Evolutionary conservation across 2,888 invertebrate species (phyloP).

Genomic region (Zygogramma bicolorata): DNA sequence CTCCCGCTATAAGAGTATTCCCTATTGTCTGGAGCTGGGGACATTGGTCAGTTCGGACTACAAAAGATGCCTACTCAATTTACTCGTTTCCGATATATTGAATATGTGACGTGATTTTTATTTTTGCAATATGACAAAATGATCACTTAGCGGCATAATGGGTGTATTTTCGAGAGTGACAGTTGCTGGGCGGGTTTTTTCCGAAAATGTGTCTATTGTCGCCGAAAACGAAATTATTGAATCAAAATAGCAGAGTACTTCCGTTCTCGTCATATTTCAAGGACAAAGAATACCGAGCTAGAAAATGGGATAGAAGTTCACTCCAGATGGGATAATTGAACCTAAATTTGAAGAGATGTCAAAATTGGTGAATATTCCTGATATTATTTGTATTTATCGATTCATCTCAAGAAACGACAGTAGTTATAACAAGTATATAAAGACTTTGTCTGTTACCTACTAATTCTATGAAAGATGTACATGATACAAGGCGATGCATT

Average conservation of each 20-base stretch:
- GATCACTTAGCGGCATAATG: slow-evolving; percentile 29
- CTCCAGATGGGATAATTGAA: too few species aligned
- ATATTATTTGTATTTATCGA: too few species aligned
- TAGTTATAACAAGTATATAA: too few species aligned
- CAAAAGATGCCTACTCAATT: slow-evolving; percentile 32
- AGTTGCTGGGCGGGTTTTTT: slow-evolving; percentile 34
- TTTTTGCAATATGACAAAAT: slow-evolving; percentile 33
- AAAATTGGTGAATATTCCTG: too few species aligned
- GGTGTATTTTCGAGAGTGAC: slow-evolving; percentile 26
- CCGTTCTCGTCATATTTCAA: slow-evolving; percentile 1
- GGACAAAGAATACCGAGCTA: too few species aligned
- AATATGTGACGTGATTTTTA: slow-evolving; percentile 24
- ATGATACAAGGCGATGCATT: too few species aligned
- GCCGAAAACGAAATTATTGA: not conserved
- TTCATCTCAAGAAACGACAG: too few species aligned
- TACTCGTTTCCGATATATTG: slow-evolving; percentile 36
- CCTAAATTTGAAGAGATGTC: too few species aligned
- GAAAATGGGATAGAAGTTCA: too few species aligned
- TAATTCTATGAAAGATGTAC: too few species aligned
- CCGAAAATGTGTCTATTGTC: slow-evolving; percentile 21
- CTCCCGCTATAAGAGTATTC: slow-evolving; percentile 44
- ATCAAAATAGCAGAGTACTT: slow-evolving; percentile 17
- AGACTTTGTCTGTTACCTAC: too few species aligned
- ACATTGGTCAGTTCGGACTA: slow-evolving; percentile 45
- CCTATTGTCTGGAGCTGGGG: slow-evolving; percentile 41